Conservation (phyloP, 2,888 invertebrate genomes). For the Volucella inanis region DNA sequence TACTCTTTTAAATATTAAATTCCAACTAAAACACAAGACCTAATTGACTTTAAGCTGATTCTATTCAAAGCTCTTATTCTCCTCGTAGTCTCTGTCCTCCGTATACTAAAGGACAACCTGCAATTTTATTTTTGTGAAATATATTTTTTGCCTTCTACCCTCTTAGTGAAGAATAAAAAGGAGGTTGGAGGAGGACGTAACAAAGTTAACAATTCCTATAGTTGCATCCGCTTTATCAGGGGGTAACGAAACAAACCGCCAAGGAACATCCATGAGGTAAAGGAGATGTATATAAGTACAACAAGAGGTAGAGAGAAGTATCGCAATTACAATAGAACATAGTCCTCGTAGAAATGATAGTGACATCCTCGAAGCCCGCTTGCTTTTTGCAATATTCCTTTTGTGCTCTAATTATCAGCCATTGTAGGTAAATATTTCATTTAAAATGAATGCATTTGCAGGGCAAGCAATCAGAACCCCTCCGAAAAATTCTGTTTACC, state of each 20-base stretch:
- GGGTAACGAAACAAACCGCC: conserved; percentile 2
- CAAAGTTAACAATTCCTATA: conserved; percentile 55
- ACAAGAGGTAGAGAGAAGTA: neutral
- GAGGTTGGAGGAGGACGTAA: neutral
- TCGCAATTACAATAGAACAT: conserved; percentile 8
- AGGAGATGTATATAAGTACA: neutral
- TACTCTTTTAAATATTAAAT: no score
- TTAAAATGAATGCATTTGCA: conserved; percentile 69
- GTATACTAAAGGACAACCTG: no score
- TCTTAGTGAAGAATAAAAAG: no score
- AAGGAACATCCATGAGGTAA: neutral
- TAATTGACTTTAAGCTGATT: no score
- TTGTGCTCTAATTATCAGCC: conserved; percentile 74
- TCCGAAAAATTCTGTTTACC: conserved; percentile 39
- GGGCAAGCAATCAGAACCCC: conserved; percentile 51
- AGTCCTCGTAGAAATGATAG: conserved; percentile 37
- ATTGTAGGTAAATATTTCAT: conserved; percentile 74
- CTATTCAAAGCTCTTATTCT: no score
- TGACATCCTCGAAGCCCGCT: conserved; percentile 55
- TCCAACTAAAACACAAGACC: no score
- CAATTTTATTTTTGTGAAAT: no score
- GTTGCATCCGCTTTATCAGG: conserved; percentile 38
- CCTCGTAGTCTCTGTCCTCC: no score
- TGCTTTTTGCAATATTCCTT: conserved; percentile 58
- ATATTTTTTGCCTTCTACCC: no score